These are phyloP conservation scores for Sturnira hondurensis DNA, from an alignment of 2,113 vertebrate genomes.

Conservation along the genomic window DNA sequence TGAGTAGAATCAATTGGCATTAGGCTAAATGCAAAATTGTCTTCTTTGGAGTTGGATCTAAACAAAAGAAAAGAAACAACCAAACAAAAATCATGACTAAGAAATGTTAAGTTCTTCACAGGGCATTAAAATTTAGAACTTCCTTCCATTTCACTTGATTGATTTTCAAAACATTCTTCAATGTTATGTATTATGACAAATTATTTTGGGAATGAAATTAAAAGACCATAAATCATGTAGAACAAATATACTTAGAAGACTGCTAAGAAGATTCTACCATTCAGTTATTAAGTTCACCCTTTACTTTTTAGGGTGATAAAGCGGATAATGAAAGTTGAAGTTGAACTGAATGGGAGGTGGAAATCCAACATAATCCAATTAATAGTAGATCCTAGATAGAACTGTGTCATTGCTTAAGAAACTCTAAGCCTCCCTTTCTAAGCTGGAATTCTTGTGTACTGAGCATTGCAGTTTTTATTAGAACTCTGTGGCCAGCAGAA, in stretches of 20 bases:
- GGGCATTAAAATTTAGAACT: constrained; percentile 23
- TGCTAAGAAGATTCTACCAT: neutral
- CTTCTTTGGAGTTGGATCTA: neutral
- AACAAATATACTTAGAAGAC: constrained; percentile 5
- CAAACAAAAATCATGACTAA: neutral
- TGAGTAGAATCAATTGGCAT: neutral
- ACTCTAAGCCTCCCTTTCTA: neutral
- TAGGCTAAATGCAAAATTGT: neutral
- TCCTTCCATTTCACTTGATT: constrained; percentile 24
- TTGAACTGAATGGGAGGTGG: neutral
- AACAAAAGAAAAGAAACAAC: constrained; percentile 1
- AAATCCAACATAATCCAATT: neutral
- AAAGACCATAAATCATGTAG: neutral
- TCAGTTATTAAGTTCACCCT: neutral
- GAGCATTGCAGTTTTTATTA: neutral
- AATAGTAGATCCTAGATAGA: neutral
- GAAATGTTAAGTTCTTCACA: neutral
- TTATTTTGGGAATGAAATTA: constrained; percentile 37
- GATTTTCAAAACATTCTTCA: constrained; percentile 15
- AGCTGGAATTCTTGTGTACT: neutral
- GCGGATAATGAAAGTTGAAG: neutral
- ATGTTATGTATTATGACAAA: neutral
- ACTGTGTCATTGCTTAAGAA: neutral
- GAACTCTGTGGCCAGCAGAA: constrained; percentile 17
- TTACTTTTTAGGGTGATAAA: neutral